Evolutionary conservation across 2,797 vertebrate genomes (phyloP).

Genomic region (Premnoplex brunnescens): DNA sequence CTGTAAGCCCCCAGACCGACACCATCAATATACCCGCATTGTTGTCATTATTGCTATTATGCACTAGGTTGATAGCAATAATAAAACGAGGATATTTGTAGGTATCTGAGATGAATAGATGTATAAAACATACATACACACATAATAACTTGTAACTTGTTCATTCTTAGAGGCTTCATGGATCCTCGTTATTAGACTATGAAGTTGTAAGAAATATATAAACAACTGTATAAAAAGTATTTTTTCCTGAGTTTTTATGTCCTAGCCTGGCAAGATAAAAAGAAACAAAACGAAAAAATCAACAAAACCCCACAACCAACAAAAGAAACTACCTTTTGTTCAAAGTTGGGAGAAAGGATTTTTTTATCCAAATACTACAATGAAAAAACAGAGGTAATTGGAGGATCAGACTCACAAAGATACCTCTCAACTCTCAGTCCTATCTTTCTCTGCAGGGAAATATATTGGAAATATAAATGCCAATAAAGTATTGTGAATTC

Average conservation of each 20-base stretch:
- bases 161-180: background rate
- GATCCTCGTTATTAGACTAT: background rate
- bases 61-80: background rate
- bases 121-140: background rate
- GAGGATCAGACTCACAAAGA: background rate
- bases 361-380: background rate
- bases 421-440: background rate
- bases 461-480: background rate
- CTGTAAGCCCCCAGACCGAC: background rate
- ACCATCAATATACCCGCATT: background rate
- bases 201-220: background rate
- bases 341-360: background rate
- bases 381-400: background rate
- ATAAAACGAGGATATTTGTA: background rate
- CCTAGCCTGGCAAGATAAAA: background rate
- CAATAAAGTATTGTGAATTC: background rate
- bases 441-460: background rate
- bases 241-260: background rate
- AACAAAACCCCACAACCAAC: background rate
- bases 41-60: background rate
- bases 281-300: background rate
- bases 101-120: background rate
- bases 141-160: background rate
- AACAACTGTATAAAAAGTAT: background rate
- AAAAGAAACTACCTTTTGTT: background rate